Evolutionary conservation across 2,113 vertebrate species (phyloP).

Genomic region (Thryonomys swinderianus): DNA sequence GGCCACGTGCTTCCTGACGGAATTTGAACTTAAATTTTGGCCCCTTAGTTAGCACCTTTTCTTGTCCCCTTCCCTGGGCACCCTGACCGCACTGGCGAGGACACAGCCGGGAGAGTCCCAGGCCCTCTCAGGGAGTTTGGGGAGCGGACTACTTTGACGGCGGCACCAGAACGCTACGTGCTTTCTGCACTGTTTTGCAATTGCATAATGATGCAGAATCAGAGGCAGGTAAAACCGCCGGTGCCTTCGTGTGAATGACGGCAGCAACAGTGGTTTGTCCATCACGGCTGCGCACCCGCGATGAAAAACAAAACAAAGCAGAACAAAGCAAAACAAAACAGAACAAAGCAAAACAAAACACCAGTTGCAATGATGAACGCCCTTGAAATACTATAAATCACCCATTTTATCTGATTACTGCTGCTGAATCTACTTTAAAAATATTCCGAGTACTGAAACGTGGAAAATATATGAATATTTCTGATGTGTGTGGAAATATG

Average conservation of each 20-base stretch:
- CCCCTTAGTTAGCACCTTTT: background rate
- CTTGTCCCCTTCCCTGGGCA: background rate
- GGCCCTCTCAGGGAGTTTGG: background rate
- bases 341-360: background rate
- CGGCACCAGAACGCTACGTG: background rate
- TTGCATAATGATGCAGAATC: background rate
- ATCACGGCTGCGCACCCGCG: background rate
- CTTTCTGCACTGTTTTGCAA: background rate
- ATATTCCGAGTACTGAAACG: background rate
- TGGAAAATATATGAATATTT: background rate
- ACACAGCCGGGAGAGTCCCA: background rate
- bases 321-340: no score
- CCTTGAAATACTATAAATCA: background rate
- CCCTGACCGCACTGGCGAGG: background rate
- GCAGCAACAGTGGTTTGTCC: background rate
- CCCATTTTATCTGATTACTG: background rate
- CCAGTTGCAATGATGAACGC: background rate
- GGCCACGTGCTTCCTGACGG: background rate
- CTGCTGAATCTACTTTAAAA: background rate
- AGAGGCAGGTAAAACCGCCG: background rate
- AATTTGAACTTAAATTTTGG: background rate
- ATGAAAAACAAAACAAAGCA: no score
- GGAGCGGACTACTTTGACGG: background rate
- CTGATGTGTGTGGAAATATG: background rate
- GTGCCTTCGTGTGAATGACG: background rate